phyloP scores from a whole-genome alignment of 2,797 vertebrate species.

The Lacerta bilineata region DNA sequence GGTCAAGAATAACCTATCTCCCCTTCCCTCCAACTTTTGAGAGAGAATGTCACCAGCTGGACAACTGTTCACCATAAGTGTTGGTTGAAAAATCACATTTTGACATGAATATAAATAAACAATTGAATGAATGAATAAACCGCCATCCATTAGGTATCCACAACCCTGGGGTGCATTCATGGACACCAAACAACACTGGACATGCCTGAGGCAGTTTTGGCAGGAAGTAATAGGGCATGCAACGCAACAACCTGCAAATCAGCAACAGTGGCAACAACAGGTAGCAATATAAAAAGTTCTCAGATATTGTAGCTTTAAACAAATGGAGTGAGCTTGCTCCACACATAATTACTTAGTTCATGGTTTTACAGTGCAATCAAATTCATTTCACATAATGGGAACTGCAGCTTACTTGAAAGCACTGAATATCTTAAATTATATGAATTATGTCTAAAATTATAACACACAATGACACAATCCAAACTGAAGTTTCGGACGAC shows the following conservation, averaged over 20 bases:
- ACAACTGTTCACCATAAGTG: no score
- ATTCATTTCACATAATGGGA: neutral
- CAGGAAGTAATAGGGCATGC: neutral
- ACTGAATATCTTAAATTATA: neutral
- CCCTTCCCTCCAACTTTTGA: no score
- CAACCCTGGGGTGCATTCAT: no score
- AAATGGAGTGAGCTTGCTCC: neutral
- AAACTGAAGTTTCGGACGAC: neutral
- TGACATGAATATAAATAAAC: no score
- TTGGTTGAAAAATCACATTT: no score
- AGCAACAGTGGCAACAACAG: neutral
- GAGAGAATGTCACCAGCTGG: no score
- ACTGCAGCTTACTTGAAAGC: neutral
- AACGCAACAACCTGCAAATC: neutral
- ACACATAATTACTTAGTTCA: neutral
- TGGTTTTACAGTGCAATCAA: neutral
- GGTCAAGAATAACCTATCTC: no score
- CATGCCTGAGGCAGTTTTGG: neutral
- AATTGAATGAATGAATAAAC: no score
- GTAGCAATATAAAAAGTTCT: neutral
- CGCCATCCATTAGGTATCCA: no score
- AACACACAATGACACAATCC: neutral
- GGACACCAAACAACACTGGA: no score
- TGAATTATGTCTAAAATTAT: neutral
- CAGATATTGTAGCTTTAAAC: neutral